A percentile compares a stretch with the other conserved stretches of the same genome.
These are phyloP conservation scores for Euglossa dilemma DNA, from an alignment of 1,140 invertebrate species.

Conservation along the genomic window DNA sequence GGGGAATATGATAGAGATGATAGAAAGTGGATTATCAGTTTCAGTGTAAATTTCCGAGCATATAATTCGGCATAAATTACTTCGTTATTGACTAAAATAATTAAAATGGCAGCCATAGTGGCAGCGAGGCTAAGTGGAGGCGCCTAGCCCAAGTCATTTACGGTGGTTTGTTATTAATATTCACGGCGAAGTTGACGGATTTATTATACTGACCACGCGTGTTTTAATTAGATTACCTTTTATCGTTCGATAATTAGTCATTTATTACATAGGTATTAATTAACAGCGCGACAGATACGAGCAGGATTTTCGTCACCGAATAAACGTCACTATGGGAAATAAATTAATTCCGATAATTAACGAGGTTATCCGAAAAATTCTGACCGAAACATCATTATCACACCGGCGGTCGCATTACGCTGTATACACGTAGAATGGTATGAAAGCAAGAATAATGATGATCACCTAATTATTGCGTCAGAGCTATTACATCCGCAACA, in stretches of 20 bases:
- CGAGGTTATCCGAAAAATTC: neutral
- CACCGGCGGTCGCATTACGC: no score
- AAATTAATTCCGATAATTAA: neutral
- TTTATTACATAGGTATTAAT: neutral
- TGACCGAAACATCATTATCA: neutral
- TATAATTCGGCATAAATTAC: no score
- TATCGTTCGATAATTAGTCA: neutral
- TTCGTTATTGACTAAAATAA: no score
- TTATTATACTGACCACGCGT: neutral
- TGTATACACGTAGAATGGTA: no score
- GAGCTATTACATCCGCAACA: no score
- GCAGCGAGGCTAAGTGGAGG: no score
- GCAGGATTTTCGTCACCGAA: neutral
- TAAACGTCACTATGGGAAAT: neutral
- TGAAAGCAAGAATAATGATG: no score
- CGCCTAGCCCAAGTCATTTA: neutral
- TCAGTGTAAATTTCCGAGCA: no score
- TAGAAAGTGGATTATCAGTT: no score
- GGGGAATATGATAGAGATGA: no score
- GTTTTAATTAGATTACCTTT: neutral
- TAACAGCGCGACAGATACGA: neutral
- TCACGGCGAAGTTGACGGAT: neutral
- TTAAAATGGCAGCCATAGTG: no score
- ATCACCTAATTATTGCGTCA: no score
- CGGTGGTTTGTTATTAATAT: neutral